Conservation (phyloP, 2,888 invertebrate species). For the Pecten maximus region DNA sequence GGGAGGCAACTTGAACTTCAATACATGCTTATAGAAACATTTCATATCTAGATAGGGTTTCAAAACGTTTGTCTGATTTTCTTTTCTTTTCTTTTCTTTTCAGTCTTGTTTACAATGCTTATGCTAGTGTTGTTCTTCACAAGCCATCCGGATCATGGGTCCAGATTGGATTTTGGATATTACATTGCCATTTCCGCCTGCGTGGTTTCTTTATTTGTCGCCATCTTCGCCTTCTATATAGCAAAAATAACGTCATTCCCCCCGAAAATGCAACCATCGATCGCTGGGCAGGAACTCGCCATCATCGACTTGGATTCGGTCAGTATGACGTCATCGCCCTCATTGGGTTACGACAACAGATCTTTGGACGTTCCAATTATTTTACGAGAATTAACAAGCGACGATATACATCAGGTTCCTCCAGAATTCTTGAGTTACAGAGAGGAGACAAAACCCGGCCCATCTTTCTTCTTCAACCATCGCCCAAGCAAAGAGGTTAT, state of each 20-base stretch:
- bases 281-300: neutral
- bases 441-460: neutral
- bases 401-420: neutral
- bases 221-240: neutral
- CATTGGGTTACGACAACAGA: neutral
- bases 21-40: too few relatives aligned
- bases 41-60: too few relatives aligned
- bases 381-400: neutral
- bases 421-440: neutral
- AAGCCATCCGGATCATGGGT: neutral
- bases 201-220: neutral
- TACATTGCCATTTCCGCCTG: neutral
- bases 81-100: neutral
- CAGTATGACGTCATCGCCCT: neutral
- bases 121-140: neutral
- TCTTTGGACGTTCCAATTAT: neutral
- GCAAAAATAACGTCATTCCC: neutral
- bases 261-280: neutral
- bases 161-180: constrained; percentile 2
- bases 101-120: neutral
- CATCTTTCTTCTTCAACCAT: neutral
- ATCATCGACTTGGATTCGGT: neutral
- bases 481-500: neutral
- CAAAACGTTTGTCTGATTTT: too few relatives aligned
- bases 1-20: neutral